Conservation (phyloP, 2,888 invertebrate genomes). For the Trissoscelio sp. region DNA sequence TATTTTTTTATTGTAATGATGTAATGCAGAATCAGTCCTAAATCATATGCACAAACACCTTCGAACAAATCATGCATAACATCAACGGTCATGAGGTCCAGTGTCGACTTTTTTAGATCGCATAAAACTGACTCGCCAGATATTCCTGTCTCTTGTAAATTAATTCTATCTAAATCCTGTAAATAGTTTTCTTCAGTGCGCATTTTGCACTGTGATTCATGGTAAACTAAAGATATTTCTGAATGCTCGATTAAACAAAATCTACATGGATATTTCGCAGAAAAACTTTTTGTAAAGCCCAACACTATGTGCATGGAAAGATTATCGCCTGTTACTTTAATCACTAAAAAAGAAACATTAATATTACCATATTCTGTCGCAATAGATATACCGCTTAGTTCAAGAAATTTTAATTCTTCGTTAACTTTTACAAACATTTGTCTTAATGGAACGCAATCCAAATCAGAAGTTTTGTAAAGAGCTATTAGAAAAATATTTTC, state of each 20-base stretch:
- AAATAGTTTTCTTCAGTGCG: slow-evolving; percentile 44
- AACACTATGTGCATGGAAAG: slow-evolving; percentile 61
- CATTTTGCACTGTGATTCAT: slow-evolving; percentile 34
- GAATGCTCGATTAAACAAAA: slow-evolving; percentile 7
- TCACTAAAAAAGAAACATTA: slow-evolving; percentile 32
- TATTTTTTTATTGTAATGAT: slow-evolving; percentile 58
- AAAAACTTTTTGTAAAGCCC: slow-evolving; percentile 64
- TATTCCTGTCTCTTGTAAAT: slow-evolving; percentile 46
- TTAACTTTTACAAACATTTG: slow-evolving; percentile 32
- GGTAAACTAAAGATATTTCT: slow-evolving; percentile 9
- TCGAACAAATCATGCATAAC: slow-evolving; percentile 59
- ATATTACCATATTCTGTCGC: slow-evolving; percentile 18
- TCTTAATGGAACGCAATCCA: background rate
- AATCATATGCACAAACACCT: slow-evolving; percentile 67
- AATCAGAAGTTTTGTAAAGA: slow-evolving; percentile 7
- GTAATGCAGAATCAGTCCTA: slow-evolving; percentile 66
- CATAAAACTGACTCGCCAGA: slow-evolving; percentile 33
- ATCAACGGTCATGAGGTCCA: no score
- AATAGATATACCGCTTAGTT: slow-evolving; percentile 46
- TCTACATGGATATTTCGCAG: slow-evolving; percentile 25
- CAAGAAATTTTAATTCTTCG: slow-evolving; percentile 54
- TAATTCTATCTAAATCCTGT: slow-evolving; percentile 10
- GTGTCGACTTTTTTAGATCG: slow-evolving; percentile 31
- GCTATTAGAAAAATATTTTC: slow-evolving; percentile 57
- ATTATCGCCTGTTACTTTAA: slow-evolving; percentile 65